Conservation (phyloP, 2,113 vertebrate genomes). For the Carassius gibelio region DNA sequence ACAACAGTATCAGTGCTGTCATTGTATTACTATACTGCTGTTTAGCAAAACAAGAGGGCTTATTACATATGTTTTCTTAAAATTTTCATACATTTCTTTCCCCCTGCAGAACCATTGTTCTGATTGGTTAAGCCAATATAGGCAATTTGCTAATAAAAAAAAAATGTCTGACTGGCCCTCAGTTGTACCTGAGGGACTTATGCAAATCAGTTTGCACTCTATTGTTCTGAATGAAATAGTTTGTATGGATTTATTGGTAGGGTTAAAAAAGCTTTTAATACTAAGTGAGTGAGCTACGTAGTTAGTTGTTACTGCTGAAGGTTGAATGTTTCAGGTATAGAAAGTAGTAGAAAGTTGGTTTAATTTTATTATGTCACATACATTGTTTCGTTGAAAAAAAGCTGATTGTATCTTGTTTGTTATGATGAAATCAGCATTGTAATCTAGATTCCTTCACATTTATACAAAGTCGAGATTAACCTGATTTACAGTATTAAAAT, state of each 20-base stretch:
- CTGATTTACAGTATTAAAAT: background rate
- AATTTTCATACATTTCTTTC: too few relatives aligned
- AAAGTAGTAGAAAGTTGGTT: too few relatives aligned
- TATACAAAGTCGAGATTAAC: background rate
- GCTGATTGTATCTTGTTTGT: background rate
- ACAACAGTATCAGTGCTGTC: background rate
- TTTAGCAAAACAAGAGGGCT: background rate
- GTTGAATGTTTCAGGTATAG: too few relatives aligned
- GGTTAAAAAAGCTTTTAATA: too few relatives aligned
- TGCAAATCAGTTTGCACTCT: constrained; percentile 17
- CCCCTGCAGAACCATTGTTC: too few relatives aligned
- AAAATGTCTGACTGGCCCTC: background rate
- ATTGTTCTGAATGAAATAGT: constrained; percentile 6
- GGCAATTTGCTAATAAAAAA: background rate
- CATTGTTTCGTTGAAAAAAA: background rate
- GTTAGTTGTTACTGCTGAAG: too few relatives aligned
- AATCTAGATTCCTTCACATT: background rate
- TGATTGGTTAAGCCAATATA: background rate
- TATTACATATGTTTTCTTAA: too few relatives aligned
- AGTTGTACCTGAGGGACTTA: background rate
- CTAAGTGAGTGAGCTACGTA: too few relatives aligned
- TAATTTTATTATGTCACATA: too few relatives aligned
- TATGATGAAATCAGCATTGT: background rate
- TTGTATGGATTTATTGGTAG: background rate
- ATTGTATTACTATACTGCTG: background rate